Conservation (phyloP, 1,140 invertebrate genomes). For the Aradophagus sp. region DNA sequence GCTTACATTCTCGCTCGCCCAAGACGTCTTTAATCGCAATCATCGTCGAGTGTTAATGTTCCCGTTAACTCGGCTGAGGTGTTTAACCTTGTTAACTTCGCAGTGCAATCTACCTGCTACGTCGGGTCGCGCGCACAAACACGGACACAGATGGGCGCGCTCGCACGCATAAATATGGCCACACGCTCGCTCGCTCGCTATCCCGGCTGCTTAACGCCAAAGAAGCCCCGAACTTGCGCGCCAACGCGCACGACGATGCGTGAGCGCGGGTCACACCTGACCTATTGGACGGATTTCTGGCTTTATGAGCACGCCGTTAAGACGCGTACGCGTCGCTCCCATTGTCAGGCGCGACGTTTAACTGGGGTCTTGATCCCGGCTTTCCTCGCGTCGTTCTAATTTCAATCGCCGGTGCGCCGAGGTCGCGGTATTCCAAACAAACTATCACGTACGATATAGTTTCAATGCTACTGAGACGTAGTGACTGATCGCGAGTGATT, state of each 20-base stretch:
- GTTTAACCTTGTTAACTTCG: conserved; percentile 75
- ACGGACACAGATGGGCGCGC: conserved; percentile 2
- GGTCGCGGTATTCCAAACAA: no score
- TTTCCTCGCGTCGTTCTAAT: conserved; percentile 28
- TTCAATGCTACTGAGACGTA: no score
- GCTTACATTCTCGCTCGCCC: conserved; percentile 53
- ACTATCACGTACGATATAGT: no score
- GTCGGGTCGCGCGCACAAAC: conserved; percentile 22
- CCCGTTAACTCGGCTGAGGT: conserved; percentile 74
- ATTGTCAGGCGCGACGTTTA: conserved; percentile 29
- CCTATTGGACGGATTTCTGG: conserved; percentile 64
- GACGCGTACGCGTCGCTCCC: conserved; percentile 33
- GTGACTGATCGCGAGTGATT: no score
- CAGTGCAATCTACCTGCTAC: conserved; percentile 54
- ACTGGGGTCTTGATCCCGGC: no score
- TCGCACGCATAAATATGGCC: conserved; percentile 1
- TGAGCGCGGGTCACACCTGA: conserved; percentile 64
- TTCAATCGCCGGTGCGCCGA: conserved; percentile 36
- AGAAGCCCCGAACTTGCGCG: conserved; percentile 40
- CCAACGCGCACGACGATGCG: conserved; percentile 55
- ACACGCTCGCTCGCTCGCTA: no score
- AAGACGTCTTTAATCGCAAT: conserved; percentile 74
- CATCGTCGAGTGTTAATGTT: conserved; percentile 74
- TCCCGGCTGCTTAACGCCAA: conserved; percentile 17
- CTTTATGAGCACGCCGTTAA: conserved; percentile 58